These are phyloP conservation scores for Dryobotodes eremita DNA, from an alignment of 2,888 invertebrate genomes.

Conservation along the genomic window DNA sequence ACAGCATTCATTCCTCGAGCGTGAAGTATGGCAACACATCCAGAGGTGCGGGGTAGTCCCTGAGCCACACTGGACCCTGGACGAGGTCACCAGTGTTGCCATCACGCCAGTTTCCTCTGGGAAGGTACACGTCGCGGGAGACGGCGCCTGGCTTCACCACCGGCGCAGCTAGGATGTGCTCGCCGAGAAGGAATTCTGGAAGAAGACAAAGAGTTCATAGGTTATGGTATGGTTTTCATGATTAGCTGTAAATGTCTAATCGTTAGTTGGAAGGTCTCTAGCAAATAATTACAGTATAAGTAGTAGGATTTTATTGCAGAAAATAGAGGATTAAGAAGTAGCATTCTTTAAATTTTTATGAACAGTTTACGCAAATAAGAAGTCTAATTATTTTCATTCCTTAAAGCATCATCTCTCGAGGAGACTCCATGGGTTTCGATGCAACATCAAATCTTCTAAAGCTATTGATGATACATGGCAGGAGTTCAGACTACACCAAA, in stretches of 20 bases:
- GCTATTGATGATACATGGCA: neutral
- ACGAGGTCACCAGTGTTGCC: constrained; percentile 79
- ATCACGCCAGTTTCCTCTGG: constrained; percentile 93
- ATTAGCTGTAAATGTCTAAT: neutral
- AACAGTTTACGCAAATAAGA: neutral
- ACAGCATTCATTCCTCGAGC: constrained; percentile 70
- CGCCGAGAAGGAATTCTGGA: constrained; percentile 94
- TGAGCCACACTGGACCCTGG: constrained; percentile 90
- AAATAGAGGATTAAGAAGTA: too few species aligned
- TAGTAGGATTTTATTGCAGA: neutral
- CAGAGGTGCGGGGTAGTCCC: constrained; percentile 92
- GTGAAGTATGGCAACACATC: constrained; percentile 92
- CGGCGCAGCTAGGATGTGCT: constrained; percentile 93
- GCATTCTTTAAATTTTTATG: too few species aligned
- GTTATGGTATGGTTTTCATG: neutral
- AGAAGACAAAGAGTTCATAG: neutral
- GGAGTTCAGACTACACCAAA: neutral
- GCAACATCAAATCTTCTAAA: neutral
- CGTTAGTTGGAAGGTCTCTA: neutral
- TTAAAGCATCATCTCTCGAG: neutral
- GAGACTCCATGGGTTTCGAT: neutral
- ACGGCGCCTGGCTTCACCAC: constrained; percentile 91
- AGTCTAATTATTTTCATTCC: neutral
- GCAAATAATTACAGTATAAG: neutral
- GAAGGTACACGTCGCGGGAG: constrained; percentile 93